Conservation (phyloP, 2,888 invertebrate species). For the Parthenolecanium corni region DNA sequence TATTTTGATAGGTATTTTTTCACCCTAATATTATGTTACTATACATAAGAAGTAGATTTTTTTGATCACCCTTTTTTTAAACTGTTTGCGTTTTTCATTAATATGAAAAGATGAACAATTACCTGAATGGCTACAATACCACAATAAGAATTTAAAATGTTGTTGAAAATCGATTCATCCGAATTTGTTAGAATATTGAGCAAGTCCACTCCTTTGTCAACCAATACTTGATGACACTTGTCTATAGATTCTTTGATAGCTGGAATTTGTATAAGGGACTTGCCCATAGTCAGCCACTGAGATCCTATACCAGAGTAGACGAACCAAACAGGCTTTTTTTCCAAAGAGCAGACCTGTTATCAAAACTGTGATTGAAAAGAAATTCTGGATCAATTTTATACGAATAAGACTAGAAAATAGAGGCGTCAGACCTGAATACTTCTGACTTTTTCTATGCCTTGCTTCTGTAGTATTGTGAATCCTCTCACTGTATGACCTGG, state of each 20-base stretch:
- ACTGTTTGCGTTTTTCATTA: too few relatives aligned
- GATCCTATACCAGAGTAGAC: constrained; percentile 87
- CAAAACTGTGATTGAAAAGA: not conserved
- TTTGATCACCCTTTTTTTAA: too few relatives aligned
- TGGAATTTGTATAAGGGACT: constrained; percentile 59
- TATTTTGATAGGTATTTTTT: too few relatives aligned
- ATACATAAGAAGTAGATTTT: too few relatives aligned
- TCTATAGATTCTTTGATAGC: constrained; percentile 61
- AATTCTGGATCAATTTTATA: too few relatives aligned
- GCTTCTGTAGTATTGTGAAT: constrained; percentile 48
- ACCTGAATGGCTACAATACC: constrained; percentile 57
- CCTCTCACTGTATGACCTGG: constrained; percentile 63
- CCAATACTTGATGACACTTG: constrained; percentile 50
- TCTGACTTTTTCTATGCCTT: constrained; percentile 34
- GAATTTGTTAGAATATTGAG: constrained; percentile 49
- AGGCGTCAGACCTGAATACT: constrained; percentile 1
- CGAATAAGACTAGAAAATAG: too few relatives aligned
- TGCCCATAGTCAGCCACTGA: constrained; percentile 77
- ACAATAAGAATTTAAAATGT: constrained; percentile 58
- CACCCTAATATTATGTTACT: not conserved
- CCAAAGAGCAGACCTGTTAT: constrained; percentile 48
- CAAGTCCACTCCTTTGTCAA: constrained; percentile 53
- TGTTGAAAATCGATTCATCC: constrained; percentile 52
- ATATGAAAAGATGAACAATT: too few relatives aligned
- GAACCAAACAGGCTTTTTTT: constrained; percentile 66